Percentiles rank a stretch among this genome's conserved stretches.
Conservation (phyloP, 1,140 invertebrate species). For the Capitella teleta region DNA sequence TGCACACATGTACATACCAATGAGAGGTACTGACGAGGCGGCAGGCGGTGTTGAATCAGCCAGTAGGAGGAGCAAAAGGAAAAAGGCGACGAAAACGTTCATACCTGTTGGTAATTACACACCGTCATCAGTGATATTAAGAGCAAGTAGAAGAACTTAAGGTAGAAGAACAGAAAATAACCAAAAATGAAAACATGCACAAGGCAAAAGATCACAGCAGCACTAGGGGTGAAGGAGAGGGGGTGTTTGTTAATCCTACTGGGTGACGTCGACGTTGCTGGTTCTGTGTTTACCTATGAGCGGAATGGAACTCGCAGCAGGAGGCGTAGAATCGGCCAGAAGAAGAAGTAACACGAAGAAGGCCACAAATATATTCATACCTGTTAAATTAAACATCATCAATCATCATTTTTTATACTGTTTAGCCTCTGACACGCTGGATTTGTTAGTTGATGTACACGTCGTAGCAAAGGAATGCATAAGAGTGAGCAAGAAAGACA, state of each 20-base stretch:
- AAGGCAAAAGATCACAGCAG: background rate
- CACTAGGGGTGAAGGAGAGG: background rate
- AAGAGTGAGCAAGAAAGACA: too few relatives aligned
- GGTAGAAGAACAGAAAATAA: background rate
- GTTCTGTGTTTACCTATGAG: conserved; percentile 31
- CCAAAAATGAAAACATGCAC: background rate
- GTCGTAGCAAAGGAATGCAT: too few relatives aligned
- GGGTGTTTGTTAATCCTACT: background rate
- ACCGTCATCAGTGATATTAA: background rate
- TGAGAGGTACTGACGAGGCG: conserved; percentile 37
- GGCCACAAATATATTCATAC: conserved; percentile 42
- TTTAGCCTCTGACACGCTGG: too few relatives aligned
- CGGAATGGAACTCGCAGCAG: conserved; percentile 39
- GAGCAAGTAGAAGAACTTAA: background rate
- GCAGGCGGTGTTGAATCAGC: conserved; percentile 33
- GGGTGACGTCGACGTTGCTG: background rate
- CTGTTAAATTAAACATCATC: too few relatives aligned
- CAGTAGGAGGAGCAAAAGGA: conserved; percentile 25
- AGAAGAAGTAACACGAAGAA: conserved; percentile 27
- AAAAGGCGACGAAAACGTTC: conserved; percentile 43
- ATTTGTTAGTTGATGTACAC: too few relatives aligned
- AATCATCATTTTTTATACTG: too few relatives aligned
- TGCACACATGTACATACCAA: too few relatives aligned
- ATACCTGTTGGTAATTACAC: conserved; percentile 25
- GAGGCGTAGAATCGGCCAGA: conserved; percentile 30